Conservation (phyloP, 2,888 invertebrate genomes). For the Lepetodrilus schrolli region DNA sequence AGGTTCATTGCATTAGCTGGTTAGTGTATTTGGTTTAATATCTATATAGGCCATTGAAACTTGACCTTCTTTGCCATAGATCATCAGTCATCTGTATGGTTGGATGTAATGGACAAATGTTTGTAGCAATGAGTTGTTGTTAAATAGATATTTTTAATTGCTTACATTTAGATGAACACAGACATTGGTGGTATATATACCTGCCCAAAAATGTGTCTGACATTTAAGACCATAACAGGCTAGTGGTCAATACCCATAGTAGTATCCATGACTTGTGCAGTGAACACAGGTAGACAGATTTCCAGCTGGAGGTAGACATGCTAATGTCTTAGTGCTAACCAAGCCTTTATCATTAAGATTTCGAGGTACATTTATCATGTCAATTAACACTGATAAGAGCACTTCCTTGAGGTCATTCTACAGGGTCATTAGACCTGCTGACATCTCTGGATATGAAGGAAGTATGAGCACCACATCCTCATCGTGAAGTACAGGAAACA, state of each 20-base stretch:
- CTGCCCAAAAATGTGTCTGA: not conserved
- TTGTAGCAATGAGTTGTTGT: no score
- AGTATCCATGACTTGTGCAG: no score
- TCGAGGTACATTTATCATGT: slow-evolving; percentile 22
- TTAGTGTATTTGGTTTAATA: no score
- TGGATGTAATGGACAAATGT: no score
- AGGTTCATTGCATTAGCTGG: no score
- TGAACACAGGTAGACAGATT: not conserved
- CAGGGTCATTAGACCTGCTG: not conserved
- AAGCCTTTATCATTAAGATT: slow-evolving; percentile 6
- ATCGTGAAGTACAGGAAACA: not conserved
- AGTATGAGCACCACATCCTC: not conserved
- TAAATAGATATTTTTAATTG: no score
- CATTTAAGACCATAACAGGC: not conserved
- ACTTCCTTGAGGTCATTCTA: not conserved
- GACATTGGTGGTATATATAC: no score
- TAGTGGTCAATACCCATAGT: not conserved
- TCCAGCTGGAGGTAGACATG: not conserved
- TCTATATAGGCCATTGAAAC: no score
- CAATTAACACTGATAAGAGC: slow-evolving; percentile 27
- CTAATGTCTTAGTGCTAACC: not conserved
- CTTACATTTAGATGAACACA: no score
- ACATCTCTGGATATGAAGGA: not conserved
- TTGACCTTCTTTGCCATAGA: no score
- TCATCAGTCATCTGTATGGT: no score